These are phyloP conservation scores for Epirrhoe tristata DNA, from an alignment of 2,888 invertebrate genomes.

Conservation along the genomic window DNA sequence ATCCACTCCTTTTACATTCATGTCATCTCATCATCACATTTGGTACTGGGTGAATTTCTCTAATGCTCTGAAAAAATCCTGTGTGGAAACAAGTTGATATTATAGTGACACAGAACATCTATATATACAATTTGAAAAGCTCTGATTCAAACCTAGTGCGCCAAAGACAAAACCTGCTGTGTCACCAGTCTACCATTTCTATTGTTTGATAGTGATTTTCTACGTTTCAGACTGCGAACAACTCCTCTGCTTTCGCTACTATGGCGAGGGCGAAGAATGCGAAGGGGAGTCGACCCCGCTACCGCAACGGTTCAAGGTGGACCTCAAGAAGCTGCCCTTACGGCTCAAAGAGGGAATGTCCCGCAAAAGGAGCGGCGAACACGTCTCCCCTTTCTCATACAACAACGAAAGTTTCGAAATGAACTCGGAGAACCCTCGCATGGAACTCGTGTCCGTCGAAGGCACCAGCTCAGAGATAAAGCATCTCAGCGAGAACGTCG, in stretches of 20 bases:
- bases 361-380: slow-evolving; percentile 79
- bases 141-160: no score
- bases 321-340: slow-evolving; percentile 85
- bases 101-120: no score
- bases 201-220: slow-evolving; percentile 1
- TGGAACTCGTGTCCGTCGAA: slow-evolving; percentile 64
- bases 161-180: no score
- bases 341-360: slow-evolving; percentile 83
- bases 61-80: no score
- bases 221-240: slow-evolving; percentile 87
- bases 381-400: slow-evolving; percentile 79
- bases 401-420: slow-evolving; percentile 83
- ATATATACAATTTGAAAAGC: no score
- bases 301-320: slow-evolving; percentile 80
- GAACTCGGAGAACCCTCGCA: slow-evolving; percentile 75
- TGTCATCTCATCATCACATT: no score
- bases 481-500: slow-evolving; percentile 80
- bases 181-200: background rate
- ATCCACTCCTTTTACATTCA: no score
- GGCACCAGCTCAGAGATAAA: slow-evolving; percentile 73
- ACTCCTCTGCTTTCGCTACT: slow-evolving; percentile 89
- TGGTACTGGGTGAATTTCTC: no score
- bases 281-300: slow-evolving; percentile 86
- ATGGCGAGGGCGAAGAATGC: slow-evolving; percentile 87
- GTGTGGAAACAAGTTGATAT: no score